Percentiles rank a stretch among this genome's conserved stretches.
These are phyloP conservation scores for Polypterus senegalus DNA, from an alignment of 2,113 vertebrate genomes.

Conservation along the genomic window DNA sequence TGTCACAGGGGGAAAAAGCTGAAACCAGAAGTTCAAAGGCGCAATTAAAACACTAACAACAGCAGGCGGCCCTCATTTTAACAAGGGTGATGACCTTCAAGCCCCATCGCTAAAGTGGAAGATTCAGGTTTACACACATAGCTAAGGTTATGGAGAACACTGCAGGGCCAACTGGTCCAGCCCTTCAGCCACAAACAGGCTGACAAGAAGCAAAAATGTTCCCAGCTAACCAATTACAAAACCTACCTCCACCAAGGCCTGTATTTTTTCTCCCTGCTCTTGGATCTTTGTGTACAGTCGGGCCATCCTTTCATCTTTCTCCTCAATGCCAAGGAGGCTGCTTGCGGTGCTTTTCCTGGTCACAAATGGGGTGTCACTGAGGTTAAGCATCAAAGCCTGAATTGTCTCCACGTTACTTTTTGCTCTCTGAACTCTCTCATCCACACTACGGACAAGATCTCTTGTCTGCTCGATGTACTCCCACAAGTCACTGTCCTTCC, in stretches of 20 bases:
- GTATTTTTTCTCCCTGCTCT: constrained; percentile 40
- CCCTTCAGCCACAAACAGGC: no score
- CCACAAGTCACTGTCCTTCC: constrained; percentile 40
- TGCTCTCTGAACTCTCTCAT: constrained; percentile 44
- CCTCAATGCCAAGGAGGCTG: constrained; percentile 34
- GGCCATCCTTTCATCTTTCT: constrained; percentile 36
- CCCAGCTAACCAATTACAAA: constrained; percentile 17
- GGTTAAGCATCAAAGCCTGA: constrained; percentile 35
- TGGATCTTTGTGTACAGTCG: constrained; percentile 35
- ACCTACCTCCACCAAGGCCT: constrained; percentile 19
- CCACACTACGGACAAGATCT: constrained; percentile 30
- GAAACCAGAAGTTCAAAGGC: no score
- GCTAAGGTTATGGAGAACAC: no score
- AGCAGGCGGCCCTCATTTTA: no score
- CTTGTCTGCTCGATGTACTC: constrained; percentile 38
- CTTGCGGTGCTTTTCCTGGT: constrained; percentile 31
- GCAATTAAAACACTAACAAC: no score
- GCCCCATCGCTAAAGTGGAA: no score
- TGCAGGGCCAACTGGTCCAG: no score
- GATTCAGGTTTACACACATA: no score
- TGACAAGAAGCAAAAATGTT: no score
- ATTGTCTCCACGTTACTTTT: constrained; percentile 47
- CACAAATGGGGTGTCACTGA: constrained; percentile 37
- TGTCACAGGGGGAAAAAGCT: no score
- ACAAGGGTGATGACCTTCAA: no score